phyloP scores from a whole-genome alignment of 2,888 invertebrate species.

The Hypselothyrea guttata region DNA sequence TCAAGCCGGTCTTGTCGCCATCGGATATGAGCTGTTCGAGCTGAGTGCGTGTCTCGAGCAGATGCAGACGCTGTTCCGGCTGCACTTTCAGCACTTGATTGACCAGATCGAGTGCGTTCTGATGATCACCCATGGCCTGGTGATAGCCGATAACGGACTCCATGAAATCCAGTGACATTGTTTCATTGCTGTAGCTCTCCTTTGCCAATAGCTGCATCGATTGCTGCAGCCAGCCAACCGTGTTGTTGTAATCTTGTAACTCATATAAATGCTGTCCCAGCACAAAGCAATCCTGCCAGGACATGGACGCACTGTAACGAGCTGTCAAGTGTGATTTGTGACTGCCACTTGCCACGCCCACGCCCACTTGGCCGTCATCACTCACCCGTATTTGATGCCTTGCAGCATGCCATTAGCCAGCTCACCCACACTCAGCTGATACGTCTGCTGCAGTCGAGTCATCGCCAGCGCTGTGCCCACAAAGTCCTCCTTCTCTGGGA shows the following conservation, averaged over 20 bases:
- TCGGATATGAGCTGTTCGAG: slow-evolving; percentile 90
- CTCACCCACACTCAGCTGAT: slow-evolving; percentile 92
- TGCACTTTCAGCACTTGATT: slow-evolving; percentile 90
- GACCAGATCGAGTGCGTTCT: slow-evolving; percentile 92
- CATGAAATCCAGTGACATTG: slow-evolving; percentile 68
- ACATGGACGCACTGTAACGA: slow-evolving; percentile 84
- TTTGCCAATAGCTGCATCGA: slow-evolving; percentile 88
- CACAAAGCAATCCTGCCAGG: slow-evolving; percentile 97
- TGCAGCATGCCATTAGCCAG: slow-evolving; percentile 93
- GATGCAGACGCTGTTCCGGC: slow-evolving; percentile 90
- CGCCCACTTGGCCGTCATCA: slow-evolving; percentile 1
- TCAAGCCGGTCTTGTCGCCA: slow-evolving; percentile 64
- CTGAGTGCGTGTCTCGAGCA: slow-evolving; percentile 92
- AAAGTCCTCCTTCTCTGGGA: slow-evolving; percentile 95
- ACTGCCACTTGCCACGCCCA: slow-evolving; percentile 24
- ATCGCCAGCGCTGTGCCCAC: slow-evolving; percentile 96
- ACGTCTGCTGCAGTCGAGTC: slow-evolving; percentile 96
- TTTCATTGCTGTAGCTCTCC: slow-evolving; percentile 81
- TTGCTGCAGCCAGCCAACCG: slow-evolving; percentile 96
- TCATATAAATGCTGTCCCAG: slow-evolving; percentile 94
- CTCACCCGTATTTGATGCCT: slow-evolving; percentile 90
- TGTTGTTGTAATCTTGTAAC: slow-evolving; percentile 94
- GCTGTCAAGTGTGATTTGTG: slow-evolving; percentile 37
- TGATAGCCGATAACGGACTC: slow-evolving; percentile 74
- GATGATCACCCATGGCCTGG: slow-evolving; percentile 85